Percentiles rank a stretch among this genome's conserved stretches.
Evolutionary conservation across 2,797 vertebrate genomes (phyloP).

Genomic region (Pteropus rufus): DNA sequence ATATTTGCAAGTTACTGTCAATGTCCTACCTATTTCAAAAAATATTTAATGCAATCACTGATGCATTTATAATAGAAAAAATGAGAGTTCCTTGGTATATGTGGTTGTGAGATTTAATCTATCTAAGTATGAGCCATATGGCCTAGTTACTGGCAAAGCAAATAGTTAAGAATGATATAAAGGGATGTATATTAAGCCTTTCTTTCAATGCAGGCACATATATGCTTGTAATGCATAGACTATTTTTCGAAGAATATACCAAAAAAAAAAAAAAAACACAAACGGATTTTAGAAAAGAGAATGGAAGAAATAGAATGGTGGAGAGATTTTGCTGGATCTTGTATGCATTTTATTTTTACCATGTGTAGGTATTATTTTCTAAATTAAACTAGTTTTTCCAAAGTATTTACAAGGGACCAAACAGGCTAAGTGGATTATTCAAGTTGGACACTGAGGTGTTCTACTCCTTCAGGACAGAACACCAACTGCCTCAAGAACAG

Average conservation of each 20-base stretch:
- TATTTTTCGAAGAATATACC: neutral
- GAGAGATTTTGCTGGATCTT: neutral
- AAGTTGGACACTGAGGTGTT: neutral
- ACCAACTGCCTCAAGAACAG: neutral
- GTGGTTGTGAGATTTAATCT: neutral
- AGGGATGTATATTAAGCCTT: neutral
- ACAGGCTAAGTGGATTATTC: neutral
- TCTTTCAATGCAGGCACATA: neutral
- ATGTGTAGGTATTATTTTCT: neutral
- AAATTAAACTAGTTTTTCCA: neutral
- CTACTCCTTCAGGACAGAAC: neutral
- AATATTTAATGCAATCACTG: neutral
- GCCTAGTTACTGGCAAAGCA: neutral
- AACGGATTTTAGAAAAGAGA: neutral
- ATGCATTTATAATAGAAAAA: neutral
- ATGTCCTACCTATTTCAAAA: neutral
- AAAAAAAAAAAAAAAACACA: neutral
- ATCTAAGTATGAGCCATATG: neutral
- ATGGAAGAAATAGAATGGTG: neutral
- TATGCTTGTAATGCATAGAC: neutral
- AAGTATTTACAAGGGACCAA: neutral
- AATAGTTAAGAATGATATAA: neutral
- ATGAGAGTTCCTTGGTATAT: neutral
- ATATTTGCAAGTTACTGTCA: neutral
- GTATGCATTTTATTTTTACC: neutral